phyloP scores from a whole-genome alignment of 2,113 vertebrate genomes.

The Madoqua kirkii region DNA sequence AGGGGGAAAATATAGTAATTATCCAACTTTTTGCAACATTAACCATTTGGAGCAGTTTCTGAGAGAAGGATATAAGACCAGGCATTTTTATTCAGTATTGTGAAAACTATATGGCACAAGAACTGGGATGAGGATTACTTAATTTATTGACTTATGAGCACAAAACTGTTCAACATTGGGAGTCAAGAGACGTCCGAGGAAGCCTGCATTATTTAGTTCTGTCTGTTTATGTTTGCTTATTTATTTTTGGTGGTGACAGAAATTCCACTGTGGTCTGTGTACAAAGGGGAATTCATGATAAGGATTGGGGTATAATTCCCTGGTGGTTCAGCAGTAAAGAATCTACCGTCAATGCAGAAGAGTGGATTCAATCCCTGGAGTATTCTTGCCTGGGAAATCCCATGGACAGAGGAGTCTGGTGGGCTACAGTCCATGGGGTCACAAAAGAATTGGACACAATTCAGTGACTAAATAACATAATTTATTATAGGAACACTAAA shows the following conservation, averaged over 20 bases:
- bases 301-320: not conserved
- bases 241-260: slow-evolving; percentile 19
- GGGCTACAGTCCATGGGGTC: not conserved
- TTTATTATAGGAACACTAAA: not conserved
- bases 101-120: not conserved
- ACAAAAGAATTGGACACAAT: not conserved
- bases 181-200: not conserved
- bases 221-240: slow-evolving; percentile 16
- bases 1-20: not conserved
- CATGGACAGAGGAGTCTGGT: not conserved
- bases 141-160: slow-evolving; percentile 37
- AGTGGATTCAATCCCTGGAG: not conserved
- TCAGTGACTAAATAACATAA: not conserved
- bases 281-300: not conserved
- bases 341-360: not conserved
- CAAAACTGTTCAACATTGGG: not conserved
- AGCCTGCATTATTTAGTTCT: slow-evolving; percentile 22
- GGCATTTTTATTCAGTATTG: not conserved
- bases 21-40: not conserved
- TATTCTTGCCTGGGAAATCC: not conserved
- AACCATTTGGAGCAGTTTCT: not conserved
- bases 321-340: not conserved
- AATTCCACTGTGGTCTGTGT: not conserved
- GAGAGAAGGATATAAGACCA: not conserved
- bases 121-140: slow-evolving; percentile 33